Percentiles rank a stretch among this genome's conserved stretches.
Conservation (phyloP, 2,113 vertebrate genomes). For the Corapipo altera region DNA sequence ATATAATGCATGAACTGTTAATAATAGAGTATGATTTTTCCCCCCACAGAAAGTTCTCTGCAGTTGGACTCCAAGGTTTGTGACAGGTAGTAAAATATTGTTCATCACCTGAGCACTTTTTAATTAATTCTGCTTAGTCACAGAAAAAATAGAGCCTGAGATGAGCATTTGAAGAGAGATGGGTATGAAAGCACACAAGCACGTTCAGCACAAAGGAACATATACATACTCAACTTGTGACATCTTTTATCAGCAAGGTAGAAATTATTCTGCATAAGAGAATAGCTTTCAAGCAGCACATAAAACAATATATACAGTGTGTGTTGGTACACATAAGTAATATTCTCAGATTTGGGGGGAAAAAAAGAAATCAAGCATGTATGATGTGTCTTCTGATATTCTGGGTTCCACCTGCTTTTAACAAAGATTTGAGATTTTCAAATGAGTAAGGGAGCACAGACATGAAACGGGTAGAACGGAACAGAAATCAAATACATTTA, state of each 20-base stretch:
- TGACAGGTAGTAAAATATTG: neutral
- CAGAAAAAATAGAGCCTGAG: neutral
- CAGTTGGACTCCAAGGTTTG: neutral
- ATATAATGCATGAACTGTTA: neutral
- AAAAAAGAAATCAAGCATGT: neutral
- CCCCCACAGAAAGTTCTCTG: neutral
- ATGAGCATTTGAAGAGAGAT: neutral
- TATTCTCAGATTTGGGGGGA: neutral
- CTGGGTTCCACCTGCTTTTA: neutral
- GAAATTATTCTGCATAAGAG: neutral
- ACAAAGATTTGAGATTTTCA: neutral
- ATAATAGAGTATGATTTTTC: neutral
- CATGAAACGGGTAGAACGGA: neutral
- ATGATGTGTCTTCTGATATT: neutral
- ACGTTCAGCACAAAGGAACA: neutral
- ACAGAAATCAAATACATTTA: slow-evolving; percentile 9
- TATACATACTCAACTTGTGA: neutral
- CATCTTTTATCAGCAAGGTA: neutral
- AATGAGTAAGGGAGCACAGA: neutral
- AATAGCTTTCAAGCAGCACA: neutral
- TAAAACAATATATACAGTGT: neutral
- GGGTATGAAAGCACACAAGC: neutral
- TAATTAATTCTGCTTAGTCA: slow-evolving; percentile 1
- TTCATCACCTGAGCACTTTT: neutral
- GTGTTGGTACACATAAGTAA: neutral